phyloP scores from a whole-genome alignment of 2,888 invertebrate genomes.

The Cynaeus angustus region DNA sequence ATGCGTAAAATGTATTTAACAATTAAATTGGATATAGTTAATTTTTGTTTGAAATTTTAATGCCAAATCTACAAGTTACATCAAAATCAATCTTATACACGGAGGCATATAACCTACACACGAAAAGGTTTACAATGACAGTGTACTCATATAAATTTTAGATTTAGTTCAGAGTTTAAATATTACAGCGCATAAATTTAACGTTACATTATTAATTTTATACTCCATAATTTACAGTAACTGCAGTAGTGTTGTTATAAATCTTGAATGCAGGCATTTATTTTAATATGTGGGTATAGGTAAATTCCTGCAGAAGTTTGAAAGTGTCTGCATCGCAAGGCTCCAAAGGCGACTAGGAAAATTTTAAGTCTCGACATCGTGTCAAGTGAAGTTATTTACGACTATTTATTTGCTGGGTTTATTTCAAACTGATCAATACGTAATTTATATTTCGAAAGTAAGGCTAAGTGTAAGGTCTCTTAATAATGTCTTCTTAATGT shows the following conservation, averaged over 20 bases:
- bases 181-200: slow-evolving; percentile 21
- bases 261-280: slow-evolving; percentile 17
- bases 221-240: slow-evolving; percentile 15
- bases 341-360: neutral
- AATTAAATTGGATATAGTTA: no score
- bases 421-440: neutral
- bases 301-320: slow-evolving; percentile 1
- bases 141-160: slow-evolving; percentile 25
- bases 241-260: slow-evolving; percentile 19
- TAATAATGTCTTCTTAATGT: no score
- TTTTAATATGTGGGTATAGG: slow-evolving; percentile 18
- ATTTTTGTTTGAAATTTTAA: no score
- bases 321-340: neutral
- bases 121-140: slow-evolving; percentile 6
- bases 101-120: neutral
- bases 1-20: no score
- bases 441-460: neutral
- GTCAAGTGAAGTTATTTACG: neutral
- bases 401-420: neutral
- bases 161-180: slow-evolving; percentile 13
- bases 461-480: no score
- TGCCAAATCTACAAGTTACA: no score
- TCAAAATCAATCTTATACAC: neutral
- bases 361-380: neutral
- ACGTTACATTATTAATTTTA: slow-evolving; percentile 24